Conservation (phyloP, 2,113 vertebrate genomes). For the Alligator sinensis region DNA sequence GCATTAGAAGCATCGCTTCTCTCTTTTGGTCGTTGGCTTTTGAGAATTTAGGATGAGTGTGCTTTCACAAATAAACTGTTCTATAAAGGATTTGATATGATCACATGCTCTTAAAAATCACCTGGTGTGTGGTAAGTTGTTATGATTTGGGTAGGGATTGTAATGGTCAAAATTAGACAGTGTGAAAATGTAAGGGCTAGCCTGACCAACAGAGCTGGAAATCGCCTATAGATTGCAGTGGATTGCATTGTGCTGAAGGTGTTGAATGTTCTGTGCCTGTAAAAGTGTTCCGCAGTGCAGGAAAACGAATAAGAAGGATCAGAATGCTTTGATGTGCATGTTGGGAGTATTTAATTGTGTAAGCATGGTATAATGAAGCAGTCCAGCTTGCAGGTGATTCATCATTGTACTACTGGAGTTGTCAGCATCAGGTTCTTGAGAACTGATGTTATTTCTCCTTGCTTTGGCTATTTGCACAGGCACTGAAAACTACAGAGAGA, state of each 20-base stretch:
- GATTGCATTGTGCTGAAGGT: neutral
- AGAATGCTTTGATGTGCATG: neutral
- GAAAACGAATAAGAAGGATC: neutral
- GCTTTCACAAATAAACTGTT: neutral
- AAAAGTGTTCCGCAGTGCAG: neutral
- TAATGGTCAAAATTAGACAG: neutral
- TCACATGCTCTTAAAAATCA: neutral
- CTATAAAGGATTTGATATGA: neutral
- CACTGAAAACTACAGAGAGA: neutral
- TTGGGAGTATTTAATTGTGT: neutral
- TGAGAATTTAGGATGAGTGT: neutral
- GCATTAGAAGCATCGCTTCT: neutral
- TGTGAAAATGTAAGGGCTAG: neutral
- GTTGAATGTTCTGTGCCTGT: neutral
- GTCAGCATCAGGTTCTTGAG: neutral
- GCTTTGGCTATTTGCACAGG: neutral
- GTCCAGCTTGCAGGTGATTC: constrained; percentile 8
- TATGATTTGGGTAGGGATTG: neutral
- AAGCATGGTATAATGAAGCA: neutral
- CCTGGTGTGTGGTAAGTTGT: neutral
- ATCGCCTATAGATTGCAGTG: neutral
- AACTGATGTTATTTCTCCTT: neutral
- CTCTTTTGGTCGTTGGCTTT: neutral
- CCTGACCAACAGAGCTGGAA: neutral
- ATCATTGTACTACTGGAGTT: neutral